A percentile compares a stretch with the other conserved stretches of the same genome.
Conservation (phyloP, 1,140 invertebrate genomes). For the Leptonema lineaticorne region DNA sequence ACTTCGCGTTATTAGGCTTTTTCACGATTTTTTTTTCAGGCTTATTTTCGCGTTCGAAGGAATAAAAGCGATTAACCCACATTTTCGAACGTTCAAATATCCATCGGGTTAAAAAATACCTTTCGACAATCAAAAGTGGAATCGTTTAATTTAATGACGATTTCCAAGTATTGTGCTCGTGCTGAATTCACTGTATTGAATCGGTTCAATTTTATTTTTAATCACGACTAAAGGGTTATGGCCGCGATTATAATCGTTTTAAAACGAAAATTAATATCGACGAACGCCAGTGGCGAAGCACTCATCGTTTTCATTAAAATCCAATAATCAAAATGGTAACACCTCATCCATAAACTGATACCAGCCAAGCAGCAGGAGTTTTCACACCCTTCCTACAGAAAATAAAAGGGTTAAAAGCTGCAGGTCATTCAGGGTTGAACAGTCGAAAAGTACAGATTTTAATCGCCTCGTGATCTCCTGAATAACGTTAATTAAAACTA, state of each 20-base stretch:
- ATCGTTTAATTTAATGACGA: constrained; percentile 11
- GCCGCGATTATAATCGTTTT: neutral
- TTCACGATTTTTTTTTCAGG: too few species aligned
- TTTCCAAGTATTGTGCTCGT: neutral
- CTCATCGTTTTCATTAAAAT: constrained; percentile 40
- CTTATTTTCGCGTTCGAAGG: too few species aligned
- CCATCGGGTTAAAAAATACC: neutral
- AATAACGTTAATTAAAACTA: too few species aligned
- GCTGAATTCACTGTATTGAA: neutral
- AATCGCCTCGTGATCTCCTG: too few species aligned
- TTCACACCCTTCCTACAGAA: constrained; percentile 33
- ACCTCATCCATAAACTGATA: constrained; percentile 41
- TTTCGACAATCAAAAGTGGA: neutral
- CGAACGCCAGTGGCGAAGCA: constrained; percentile 21
- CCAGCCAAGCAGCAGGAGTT: constrained; percentile 30
- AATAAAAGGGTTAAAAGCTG: constrained; percentile 41
- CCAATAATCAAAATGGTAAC: constrained; percentile 42
- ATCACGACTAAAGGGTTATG: neutral
- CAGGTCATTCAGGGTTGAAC: constrained; percentile 37
- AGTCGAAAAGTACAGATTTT: neutral
- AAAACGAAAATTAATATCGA: constrained; percentile 21
- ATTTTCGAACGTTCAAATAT: neutral
- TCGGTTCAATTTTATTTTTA: neutral
- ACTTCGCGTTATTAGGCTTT: neutral
- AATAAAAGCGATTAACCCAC: constrained; percentile 12